Percentiles rank a stretch among this genome's conserved stretches.
These are phyloP conservation scores for Lacerta viridis DNA, from an alignment of 2,797 vertebrate species.

Conservation along the genomic window DNA sequence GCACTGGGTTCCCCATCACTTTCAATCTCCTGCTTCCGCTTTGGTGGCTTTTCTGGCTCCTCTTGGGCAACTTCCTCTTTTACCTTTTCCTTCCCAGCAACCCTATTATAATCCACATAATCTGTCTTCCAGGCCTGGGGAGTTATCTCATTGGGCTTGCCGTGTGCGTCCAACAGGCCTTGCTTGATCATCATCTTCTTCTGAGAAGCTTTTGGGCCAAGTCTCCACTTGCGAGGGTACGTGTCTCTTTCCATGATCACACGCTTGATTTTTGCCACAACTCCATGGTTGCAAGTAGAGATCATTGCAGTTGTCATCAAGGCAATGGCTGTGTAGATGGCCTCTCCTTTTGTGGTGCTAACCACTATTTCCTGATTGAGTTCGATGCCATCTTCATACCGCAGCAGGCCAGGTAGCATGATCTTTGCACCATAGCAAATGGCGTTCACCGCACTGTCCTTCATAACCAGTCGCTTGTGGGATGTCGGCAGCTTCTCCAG, in stretches of 20 bases:
- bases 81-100: too few relatives aligned
- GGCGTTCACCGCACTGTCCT: conserved; percentile 97
- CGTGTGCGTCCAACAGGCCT: conserved; percentile 92
- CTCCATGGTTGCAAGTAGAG: conserved; percentile 94
- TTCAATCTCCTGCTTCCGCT: conserved; percentile 45
- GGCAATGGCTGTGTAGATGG: conserved; percentile 93
- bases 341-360: conserved; percentile 96
- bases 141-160: conserved; percentile 92
- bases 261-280: conserved; percentile 98
- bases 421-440: conserved; percentile 98
- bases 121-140: conserved; percentile 86
- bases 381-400: conserved; percentile 97
- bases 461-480: conserved; percentile 94
- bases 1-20: conserved; percentile 68
- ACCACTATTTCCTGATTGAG: conserved; percentile 95
- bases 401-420: conserved; percentile 94
- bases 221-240: conserved; percentile 96
- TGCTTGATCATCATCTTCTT: conserved; percentile 96
- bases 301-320: conserved; percentile 98
- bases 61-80: too few relatives aligned
- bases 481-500: conserved; percentile 94
- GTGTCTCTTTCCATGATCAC: conserved; percentile 99
- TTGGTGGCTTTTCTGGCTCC: too few relatives aligned
- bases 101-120: conserved; percentile 90
- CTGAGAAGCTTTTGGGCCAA: conserved; percentile 95